Conservation (phyloP, 2,888 invertebrate species). For the Stictocephala bisonia region DNA sequence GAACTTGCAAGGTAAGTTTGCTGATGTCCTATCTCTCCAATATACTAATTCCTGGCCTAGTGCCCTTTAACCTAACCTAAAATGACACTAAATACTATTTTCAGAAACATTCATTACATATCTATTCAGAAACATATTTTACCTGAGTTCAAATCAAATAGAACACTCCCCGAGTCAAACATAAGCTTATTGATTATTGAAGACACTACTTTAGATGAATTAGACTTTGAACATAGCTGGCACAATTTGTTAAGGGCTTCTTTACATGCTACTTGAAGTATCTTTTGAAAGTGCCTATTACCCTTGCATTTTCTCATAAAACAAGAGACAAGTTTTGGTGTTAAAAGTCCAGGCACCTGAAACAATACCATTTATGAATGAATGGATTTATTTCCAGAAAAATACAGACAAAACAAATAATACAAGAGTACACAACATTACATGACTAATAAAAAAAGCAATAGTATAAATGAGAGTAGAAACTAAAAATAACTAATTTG, state of each 20-base stretch:
- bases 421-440: too few relatives aligned
- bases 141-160: constrained; percentile 15
- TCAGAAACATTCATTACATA: too few relatives aligned
- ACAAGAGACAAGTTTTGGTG: constrained; percentile 3
- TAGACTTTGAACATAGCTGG: not conserved
- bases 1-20: too few relatives aligned
- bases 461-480: too few relatives aligned
- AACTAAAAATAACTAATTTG: too few relatives aligned
- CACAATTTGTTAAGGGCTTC: not conserved
- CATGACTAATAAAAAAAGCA: too few relatives aligned
- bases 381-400: not conserved
- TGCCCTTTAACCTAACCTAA: too few relatives aligned
- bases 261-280: not conserved
- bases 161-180: not conserved
- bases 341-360: not conserved
- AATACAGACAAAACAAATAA: too few relatives aligned
- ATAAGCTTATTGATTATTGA: not conserved
- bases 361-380: not conserved
- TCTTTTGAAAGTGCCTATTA: not conserved
- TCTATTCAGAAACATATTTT: too few relatives aligned
- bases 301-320: constrained; percentile 4
- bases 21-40: too few relatives aligned
- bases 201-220: not conserved
- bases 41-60: too few relatives aligned
- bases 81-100: too few relatives aligned